Conservation (phyloP, 2,797 vertebrate genomes). For the Gadopsis bispinosus region DNA sequence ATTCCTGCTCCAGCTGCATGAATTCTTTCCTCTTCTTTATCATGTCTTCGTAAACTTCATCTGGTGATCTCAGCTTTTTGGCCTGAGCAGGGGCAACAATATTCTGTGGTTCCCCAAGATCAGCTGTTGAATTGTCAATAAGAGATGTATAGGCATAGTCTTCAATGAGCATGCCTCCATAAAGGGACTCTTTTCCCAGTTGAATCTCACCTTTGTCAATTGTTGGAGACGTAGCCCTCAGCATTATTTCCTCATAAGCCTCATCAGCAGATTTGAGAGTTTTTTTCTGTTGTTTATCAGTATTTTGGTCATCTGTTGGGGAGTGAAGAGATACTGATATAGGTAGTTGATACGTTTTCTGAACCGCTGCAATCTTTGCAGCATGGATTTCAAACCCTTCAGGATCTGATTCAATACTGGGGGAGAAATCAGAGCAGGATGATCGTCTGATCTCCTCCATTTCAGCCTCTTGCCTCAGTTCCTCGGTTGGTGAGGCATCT, state of each 20-base stretch:
- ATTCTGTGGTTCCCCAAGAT: conserved; percentile 83
- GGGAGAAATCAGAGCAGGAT: conserved; percentile 98
- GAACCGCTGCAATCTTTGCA: conserved; percentile 94
- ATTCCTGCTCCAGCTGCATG: conserved; percentile 89
- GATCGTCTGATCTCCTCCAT: conserved; percentile 98
- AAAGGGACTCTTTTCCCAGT: conserved; percentile 92
- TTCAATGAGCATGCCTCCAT: conserved; percentile 96
- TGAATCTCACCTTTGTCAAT: conserved; percentile 85
- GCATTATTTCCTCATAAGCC: conserved; percentile 95
- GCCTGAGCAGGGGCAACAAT: conserved; percentile 87
- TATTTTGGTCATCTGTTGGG: conserved; percentile 90
- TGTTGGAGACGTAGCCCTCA: conserved; percentile 90
- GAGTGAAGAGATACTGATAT: conserved; percentile 93
- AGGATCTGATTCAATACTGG: conserved; percentile 96
- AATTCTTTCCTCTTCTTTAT: conserved; percentile 90
- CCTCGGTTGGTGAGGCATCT: conserved; percentile 98
- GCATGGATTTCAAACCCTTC: conserved; percentile 97
- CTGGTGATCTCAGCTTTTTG: conserved; percentile 88
- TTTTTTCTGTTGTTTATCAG: conserved; percentile 81
- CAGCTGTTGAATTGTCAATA: conserved; percentile 87
- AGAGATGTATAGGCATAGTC: conserved; percentile 97
- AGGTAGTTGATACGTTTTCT: conserved; percentile 95
- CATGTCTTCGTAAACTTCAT: conserved; percentile 92
- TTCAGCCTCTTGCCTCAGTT: conserved; percentile 96
- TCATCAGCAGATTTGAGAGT: conserved; percentile 92